Conservation (phyloP, 1,140 invertebrate species). For the Aphaenogaster ashmeadi region DNA sequence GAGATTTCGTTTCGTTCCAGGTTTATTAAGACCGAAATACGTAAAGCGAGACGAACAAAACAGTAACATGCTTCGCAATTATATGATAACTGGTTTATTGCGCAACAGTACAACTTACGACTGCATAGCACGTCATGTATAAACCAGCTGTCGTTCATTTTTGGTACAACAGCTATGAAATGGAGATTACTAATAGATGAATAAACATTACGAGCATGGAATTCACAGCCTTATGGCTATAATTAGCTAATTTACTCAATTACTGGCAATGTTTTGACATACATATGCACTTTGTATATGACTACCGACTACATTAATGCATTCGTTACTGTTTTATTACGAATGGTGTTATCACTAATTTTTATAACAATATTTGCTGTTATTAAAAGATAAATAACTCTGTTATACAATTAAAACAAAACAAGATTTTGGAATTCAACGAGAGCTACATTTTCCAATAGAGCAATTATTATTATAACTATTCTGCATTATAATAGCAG, state of each 20-base stretch:
- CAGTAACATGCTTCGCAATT: not conserved
- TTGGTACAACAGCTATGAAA: not conserved
- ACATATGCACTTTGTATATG: not conserved
- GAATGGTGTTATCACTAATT: not conserved
- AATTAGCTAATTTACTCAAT: conserved; percentile 35
- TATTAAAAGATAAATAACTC: not conserved
- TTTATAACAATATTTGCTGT: not conserved
- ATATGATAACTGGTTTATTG: conserved; percentile 3
- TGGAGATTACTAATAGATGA: not conserved
- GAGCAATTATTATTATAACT: not conserved
- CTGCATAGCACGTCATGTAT: not conserved
- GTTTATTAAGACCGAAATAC: conserved; percentile 2
- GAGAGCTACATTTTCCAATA: not conserved
- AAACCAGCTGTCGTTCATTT: conserved; percentile 36
- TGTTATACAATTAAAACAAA: not conserved
- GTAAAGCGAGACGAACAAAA: conserved; percentile 16
- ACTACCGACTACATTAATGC: not conserved
- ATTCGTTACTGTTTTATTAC: not conserved
- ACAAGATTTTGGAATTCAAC: not conserved
- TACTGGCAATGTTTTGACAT: not conserved
- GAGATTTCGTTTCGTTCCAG: conserved; percentile 11
- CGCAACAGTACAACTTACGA: conserved; percentile 32
- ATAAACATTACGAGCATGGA: conserved; percentile 1
- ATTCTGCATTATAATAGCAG: not conserved
- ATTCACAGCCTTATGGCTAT: not conserved